Base-by-base conservation (phyloP, 2,888 invertebrate species). In the Mythimna impura region DNA sequence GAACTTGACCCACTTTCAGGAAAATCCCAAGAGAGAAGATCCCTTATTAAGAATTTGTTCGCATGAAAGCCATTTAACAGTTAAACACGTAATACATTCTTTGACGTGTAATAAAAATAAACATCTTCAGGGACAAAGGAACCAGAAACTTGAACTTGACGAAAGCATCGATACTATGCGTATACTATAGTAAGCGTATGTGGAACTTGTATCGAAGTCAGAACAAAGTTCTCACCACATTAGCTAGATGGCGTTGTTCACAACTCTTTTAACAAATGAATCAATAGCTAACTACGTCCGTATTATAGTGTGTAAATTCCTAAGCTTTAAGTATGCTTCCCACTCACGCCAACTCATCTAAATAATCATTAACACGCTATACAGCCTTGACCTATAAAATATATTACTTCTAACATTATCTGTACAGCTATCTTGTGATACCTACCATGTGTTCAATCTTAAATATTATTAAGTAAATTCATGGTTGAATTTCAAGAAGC, bases 371-470 rank as follows among this genome's bases (percentile, higher is more conserved):
- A 78, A 60, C 55, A 73, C 43, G 10, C 62, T n/a, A n/a, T 10
- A 20, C 58, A 71, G 75, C 88, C 88, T 87, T 89, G 88, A 84
- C 88, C 85, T 80, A 88, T 79, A 79, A 64, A 80, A 73, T 70
- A 57, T 36, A 61, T 25, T 68, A 60, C 30, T 22, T 47, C 50
- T 34, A 43, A 20, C 12, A 34, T 40, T 47, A 8, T 20, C 22
- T 36, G 4, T 12, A 30, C 10, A 14, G 7, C 3, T 47, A 34
- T 14, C 14, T 65, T 57, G 3, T 25, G 0, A 43, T 75, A 22
- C 40, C 22, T 34, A 25, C 20, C 20, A 34, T 25, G n/a, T 47
- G 6, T 47, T 47, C 17, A 47, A 17, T 17, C 47, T 47, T 47
- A 17, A 47, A 47, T 4, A 40, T 30, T 63, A 17, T 17, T 34